Base-by-base conservation (phyloP, 2,113 vertebrate species). In the Cervus canadensis region DNA sequence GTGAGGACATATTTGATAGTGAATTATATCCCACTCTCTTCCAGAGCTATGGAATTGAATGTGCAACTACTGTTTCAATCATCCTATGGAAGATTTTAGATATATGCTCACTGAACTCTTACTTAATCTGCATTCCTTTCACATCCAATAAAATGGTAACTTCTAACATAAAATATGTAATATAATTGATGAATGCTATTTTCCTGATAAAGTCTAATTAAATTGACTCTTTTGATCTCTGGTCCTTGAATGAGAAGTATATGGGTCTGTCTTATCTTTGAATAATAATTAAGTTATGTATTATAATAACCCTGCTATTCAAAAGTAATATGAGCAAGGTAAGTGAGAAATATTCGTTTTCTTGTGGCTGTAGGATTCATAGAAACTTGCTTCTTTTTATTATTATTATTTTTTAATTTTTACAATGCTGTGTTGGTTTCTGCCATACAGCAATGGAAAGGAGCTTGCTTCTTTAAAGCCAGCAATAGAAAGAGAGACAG, bases 181-280 rank as follows among this genome's bases (percentile, higher is more conserved):
- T 59, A n/a, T 28, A 60, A 13, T 56, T 60, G 10, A 59, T 48
- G 71, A 89, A 59, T 81, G 30, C n/a, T 88, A n/a, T 81, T 93
- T 83, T 95, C 21, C 54, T 89, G 43, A 76, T 93, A 89, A 93
- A 81, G 13, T 81, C 36, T 85, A 91, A 93, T 96, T 95, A 91
- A 93, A 92, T 36, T 67, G n/a, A 78, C 7, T 64, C 43, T 71
- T 91, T 84, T 50, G n/a, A 17, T 93, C 56, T 95, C 12, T 10
- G 5, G 89, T 4, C 15, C 28, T 40, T 85, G 33, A 40, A 13
- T 95, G 82, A 92, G 48, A 90, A 91, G 90, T 94, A 92, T 33
- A 50, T 84, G 26, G 26, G 7, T 17, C 8, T 90, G 5, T 25
- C 79, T 74, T 84, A 90, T 59, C 13, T 83, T 52, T 94, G 26